Conservation (phyloP, 2,113 vertebrate species). For the Canis aureus region DNA sequence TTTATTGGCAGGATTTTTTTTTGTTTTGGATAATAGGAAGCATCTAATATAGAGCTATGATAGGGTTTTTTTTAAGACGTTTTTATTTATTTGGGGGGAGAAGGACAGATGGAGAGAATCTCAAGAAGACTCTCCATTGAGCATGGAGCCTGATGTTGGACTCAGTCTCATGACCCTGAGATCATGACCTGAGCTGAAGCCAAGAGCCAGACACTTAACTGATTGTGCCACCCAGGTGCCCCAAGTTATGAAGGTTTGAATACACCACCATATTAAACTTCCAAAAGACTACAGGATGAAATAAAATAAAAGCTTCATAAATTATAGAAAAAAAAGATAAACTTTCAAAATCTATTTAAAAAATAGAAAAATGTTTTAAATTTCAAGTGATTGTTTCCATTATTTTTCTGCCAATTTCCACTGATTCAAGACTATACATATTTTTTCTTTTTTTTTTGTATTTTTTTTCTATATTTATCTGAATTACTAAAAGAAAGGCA, state of each 20-base stretch:
- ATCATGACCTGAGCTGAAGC: not conserved
- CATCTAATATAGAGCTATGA: not conserved
- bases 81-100: not conserved
- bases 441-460: too few species aligned
- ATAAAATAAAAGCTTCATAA: not conserved
- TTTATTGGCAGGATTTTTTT: not conserved
- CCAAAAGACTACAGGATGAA: not conserved
- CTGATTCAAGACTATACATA: not conserved
- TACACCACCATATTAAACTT: not conserved
- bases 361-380: not conserved
- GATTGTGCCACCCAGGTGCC: not conserved
- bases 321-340: not conserved
- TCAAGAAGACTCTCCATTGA: not conserved
- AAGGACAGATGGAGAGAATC: not conserved
- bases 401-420: not conserved
- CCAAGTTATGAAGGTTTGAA: slow-evolving; percentile 3
- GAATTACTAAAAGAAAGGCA: not conserved
- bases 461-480: not conserved
- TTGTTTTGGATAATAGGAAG: not conserved
- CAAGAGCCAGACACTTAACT: not conserved
- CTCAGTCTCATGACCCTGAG: not conserved
- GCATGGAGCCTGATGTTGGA: not conserved
- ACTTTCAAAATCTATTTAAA: not conserved
- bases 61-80: not conserved
- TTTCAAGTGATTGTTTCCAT: not conserved